Evolutionary conservation across 2,797 vertebrate genomes (phyloP).

Genomic region (Sus cebifrons): DNA sequence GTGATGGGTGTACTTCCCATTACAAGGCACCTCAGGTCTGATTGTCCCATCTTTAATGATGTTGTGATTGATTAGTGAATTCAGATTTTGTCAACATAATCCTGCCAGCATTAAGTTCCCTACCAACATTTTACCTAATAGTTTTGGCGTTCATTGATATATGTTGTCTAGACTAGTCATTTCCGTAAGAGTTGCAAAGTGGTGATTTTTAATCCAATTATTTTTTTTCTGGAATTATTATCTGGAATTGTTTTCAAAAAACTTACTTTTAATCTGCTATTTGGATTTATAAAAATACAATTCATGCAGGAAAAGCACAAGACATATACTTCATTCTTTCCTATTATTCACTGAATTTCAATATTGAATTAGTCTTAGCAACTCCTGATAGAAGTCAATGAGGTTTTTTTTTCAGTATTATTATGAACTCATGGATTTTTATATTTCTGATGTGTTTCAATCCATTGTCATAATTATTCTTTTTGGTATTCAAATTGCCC

Average conservation of each 20-base stretch:
- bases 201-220: conserved; percentile 21
- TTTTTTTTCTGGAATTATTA: conserved; percentile 49
- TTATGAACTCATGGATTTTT: conserved; percentile 38
- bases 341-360: conserved; percentile 49
- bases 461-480: conserved; percentile 24
- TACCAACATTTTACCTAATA: not conserved
- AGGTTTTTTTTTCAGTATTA: not conserved
- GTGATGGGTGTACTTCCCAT: not conserved
- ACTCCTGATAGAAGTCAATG: not conserved
- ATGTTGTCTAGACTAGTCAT: conserved; percentile 29
- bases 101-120: not conserved
- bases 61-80: conserved; percentile 40
- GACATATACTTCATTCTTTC: conserved; percentile 12
- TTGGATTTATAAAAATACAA: conserved; percentile 54
- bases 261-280: not conserved
- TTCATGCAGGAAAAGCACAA: conserved; percentile 26
- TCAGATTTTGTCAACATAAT: not conserved
- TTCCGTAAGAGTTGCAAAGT: conserved; percentile 18
- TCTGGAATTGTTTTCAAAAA: conserved; percentile 36
- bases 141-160: not conserved
- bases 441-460: conserved; percentile 19
- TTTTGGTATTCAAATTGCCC: conserved; percentile 20
- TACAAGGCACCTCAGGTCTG: not conserved
- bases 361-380: conserved; percentile 43
- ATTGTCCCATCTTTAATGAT: not conserved